A percentile compares a stretch with the other conserved stretches of the same genome.
Conservation (phyloP, 2,113 vertebrate species). For the Picathartes gymnocephalus region DNA sequence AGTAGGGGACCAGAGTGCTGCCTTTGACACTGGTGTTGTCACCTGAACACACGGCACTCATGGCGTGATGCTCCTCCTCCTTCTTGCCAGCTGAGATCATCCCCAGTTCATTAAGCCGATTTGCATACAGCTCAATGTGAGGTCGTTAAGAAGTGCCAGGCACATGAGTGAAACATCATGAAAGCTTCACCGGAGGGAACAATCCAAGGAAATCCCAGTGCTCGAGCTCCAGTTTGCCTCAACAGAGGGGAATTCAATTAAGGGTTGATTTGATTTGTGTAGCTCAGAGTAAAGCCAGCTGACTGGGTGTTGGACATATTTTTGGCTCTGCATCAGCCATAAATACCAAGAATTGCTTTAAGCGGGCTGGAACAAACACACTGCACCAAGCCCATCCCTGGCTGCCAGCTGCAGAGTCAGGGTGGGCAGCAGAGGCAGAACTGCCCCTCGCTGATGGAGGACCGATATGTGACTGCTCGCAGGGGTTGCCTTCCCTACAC, state of each 20-base stretch:
- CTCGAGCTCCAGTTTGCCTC: neutral
- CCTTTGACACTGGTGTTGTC: neutral
- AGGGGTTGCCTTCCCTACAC: neutral
- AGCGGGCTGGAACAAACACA: neutral
- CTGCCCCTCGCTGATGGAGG: neutral
- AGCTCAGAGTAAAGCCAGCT: neutral
- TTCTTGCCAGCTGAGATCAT: neutral
- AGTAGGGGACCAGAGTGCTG: neutral
- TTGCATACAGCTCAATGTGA: neutral
- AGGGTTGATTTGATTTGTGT: neutral
- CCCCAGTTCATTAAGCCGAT: neutral
- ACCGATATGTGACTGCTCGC: neutral
- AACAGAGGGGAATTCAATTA: conserved; percentile 42
- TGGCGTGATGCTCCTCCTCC: neutral
- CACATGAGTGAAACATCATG: neutral
- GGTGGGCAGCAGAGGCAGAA: neutral
- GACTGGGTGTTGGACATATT: neutral
- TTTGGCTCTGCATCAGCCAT: conserved; percentile 1
- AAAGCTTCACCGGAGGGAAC: neutral
- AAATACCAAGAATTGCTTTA: conserved; percentile 8
- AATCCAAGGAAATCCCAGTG: conserved; percentile 52
- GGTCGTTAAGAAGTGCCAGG: neutral
- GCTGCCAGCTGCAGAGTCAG: neutral
- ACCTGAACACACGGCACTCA: fast-evolving
- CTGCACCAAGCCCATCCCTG: neutral